These are phyloP conservation scores for Clupea harengus DNA, from an alignment of 2,113 vertebrate species.

Conservation along the genomic window DNA sequence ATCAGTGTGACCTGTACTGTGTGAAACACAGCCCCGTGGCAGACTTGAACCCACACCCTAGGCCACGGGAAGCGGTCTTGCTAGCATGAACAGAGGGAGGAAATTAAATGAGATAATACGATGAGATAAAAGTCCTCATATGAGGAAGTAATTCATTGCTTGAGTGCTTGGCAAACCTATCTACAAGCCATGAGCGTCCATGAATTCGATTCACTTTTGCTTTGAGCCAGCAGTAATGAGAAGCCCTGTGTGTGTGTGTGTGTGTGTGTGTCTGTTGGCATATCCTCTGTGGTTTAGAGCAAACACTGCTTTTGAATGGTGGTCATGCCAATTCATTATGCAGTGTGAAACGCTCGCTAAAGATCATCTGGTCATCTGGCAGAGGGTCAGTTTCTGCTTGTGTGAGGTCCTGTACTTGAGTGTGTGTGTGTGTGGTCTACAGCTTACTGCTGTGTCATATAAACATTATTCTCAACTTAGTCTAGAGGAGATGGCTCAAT, in stretches of 20 bases:
- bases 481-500: neutral
- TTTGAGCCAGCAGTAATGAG: neutral
- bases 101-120: neutral
- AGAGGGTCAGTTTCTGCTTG: neutral
- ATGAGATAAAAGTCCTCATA: neutral
- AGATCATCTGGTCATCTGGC: conserved; percentile 2
- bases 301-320: conserved; percentile 39
- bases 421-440: neutral
- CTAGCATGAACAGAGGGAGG: neutral
- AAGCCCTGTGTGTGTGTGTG: neutral
- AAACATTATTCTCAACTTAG: neutral
- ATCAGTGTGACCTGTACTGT: neutral
- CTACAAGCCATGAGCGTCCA: neutral
- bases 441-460: neutral
- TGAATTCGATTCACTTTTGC: neutral
- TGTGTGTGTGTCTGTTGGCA: neutral
- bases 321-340: conserved; percentile 15
- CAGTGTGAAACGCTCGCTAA: neutral
- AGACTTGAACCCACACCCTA: neutral
- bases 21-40: neutral
- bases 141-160: neutral
- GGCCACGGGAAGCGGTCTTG: neutral
- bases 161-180: neutral
- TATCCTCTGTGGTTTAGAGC: neutral
- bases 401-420: neutral